Conservation (phyloP, 2,888 invertebrate species). For the Kuschelorhynchus macadamiae region DNA sequence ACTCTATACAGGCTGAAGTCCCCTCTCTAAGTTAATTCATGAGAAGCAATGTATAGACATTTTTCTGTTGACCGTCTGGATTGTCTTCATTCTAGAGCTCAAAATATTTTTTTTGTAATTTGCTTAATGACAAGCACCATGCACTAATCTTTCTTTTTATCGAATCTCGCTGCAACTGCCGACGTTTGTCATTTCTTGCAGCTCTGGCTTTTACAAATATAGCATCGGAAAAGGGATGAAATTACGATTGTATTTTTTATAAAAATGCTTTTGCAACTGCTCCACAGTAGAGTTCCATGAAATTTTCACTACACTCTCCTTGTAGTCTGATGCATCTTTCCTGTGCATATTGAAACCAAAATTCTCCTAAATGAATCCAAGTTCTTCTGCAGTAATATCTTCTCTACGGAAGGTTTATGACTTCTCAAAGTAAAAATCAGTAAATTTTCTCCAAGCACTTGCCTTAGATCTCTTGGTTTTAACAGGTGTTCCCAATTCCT, state of each 20-base stretch:
- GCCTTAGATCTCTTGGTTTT: constrained; percentile 25
- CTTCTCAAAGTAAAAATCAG: constrained; percentile 14
- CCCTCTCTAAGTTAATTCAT: constrained; percentile 46
- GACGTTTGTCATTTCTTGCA: constrained; percentile 10
- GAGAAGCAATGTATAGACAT: constrained; percentile 42
- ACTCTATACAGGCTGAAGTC: constrained; percentile 15
- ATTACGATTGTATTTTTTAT: constrained; percentile 23
- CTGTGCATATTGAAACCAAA: neutral
- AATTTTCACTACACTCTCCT: constrained; percentile 46
- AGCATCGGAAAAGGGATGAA: constrained; percentile 7
- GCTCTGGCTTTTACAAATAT: neutral
- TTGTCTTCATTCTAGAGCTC: neutral
- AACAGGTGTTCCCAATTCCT: constrained; percentile 15
- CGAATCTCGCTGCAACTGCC: constrained; percentile 30
- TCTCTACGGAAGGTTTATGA: neutral
- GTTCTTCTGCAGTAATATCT: neutral
- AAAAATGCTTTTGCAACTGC: constrained; percentile 21
- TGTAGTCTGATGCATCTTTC: constrained; percentile 39
- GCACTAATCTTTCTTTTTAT: constrained; percentile 44
- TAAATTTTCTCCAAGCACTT: constrained; percentile 19
- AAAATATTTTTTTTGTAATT: constrained; percentile 18
- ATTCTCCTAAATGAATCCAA: neutral
- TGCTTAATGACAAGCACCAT: constrained; percentile 29
- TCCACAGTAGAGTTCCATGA: neutral
- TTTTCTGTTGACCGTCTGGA: constrained; percentile 33